These are phyloP conservation scores for Girardia tigrina DNA, from an alignment of 2,888 invertebrate species.

Conservation along the genomic window DNA sequence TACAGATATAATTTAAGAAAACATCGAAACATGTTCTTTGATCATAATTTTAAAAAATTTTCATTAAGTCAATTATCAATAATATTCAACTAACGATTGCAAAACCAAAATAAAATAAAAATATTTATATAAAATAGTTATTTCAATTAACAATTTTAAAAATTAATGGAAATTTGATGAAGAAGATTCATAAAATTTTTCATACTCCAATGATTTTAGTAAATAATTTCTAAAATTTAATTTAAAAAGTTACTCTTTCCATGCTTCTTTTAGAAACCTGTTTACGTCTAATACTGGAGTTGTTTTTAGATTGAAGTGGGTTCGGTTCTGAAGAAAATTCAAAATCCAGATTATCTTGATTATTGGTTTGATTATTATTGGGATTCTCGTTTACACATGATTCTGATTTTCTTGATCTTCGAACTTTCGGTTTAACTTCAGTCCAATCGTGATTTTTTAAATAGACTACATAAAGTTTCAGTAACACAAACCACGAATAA, in stretches of 20 bases:
- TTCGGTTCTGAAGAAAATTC: background rate
- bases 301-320: background rate
- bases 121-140: too few species aligned
- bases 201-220: too few species aligned
- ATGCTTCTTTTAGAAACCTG: background rate
- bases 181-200: too few species aligned
- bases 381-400: background rate
- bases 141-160: too few species aligned
- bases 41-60: too few species aligned
- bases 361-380: background rate
- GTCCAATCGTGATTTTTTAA: background rate
- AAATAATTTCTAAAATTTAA: background rate
- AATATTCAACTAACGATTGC: too few species aligned
- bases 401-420: conserved; percentile 12
- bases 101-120: too few species aligned
- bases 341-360: conserved; percentile 3
- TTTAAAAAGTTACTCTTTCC: background rate
- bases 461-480: background rate
- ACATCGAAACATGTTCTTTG: too few species aligned
- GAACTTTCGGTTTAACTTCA: conserved; percentile 3
- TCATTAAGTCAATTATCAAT: too few species aligned
- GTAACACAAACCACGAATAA: background rate
- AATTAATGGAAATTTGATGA: too few species aligned
- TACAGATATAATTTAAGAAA: too few species aligned
- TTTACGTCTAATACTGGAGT: background rate